phyloP scores from a whole-genome alignment of 2,797 vertebrate species.

The Rhabdomys pumilio region DNA sequence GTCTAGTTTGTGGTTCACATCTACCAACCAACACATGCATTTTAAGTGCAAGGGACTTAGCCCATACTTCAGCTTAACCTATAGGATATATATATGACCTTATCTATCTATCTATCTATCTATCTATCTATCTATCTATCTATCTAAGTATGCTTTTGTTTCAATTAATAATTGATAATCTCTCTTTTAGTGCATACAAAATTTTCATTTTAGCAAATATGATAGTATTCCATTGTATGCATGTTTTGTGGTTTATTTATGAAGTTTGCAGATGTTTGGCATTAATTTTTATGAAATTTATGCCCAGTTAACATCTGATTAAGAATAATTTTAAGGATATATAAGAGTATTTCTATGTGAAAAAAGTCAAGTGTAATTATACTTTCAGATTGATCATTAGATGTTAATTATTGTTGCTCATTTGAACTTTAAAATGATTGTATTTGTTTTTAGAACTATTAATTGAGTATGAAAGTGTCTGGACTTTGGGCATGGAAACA shows the following conservation, averaged over 20 bases:
- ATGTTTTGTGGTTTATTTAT: neutral
- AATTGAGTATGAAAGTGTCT: neutral
- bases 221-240: neutral
- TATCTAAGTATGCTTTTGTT: neutral
- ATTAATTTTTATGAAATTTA: neutral
- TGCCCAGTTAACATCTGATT: neutral
- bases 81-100: neutral
- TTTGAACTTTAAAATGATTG: neutral
- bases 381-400: neutral
- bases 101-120: neutral
- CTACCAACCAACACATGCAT: neutral
- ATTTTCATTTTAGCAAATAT: neutral
- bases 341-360: neutral
- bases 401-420: neutral
- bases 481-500: neutral
- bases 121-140: neutral
- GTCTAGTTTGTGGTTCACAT: neutral
- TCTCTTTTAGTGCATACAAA: neutral
- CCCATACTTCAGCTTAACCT: neutral
- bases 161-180: neutral
- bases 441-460: neutral
- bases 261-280: neutral
- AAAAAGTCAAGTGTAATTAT: neutral
- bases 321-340: neutral
- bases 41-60: neutral